These are phyloP conservation scores for Spongia lamella DNA, from an alignment of 37 sponge, comb jelly and placozoan species.

Conservation along the genomic window DNA sequence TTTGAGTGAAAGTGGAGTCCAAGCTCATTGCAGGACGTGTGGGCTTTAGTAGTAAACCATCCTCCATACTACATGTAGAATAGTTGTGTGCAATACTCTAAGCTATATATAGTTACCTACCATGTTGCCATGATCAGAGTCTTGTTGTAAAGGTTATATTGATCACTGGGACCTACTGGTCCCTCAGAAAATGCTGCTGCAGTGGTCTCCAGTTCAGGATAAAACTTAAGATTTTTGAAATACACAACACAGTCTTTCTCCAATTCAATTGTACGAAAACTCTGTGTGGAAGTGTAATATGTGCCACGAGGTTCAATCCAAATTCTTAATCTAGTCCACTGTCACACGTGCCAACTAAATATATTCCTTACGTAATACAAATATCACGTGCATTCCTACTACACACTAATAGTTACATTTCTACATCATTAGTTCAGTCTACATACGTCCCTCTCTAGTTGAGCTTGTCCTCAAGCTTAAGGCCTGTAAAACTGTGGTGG, in stretches of 20 bases:
- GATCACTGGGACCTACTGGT: too few relatives aligned
- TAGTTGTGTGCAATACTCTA: neutral
- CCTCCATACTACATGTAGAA: slow-evolving; percentile 34
- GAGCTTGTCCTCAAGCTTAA: too few relatives aligned
- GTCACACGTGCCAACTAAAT: too few relatives aligned
- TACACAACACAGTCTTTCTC: too few relatives aligned
- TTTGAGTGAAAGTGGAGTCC: slow-evolving; percentile 62
- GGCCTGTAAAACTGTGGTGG: too few relatives aligned
- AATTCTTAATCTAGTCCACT: too few relatives aligned
- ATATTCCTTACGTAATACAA: too few relatives aligned
- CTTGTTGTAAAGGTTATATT: slow-evolving; percentile 23
- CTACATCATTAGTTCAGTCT: too few relatives aligned
- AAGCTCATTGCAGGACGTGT: slow-evolving; percentile 65
- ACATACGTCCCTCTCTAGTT: too few relatives aligned
- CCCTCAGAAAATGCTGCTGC: slow-evolving; percentile 63
- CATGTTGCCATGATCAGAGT: slow-evolving; percentile 73
- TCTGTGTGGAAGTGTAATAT: slow-evolving; percentile 6
- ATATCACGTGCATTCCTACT: too few relatives aligned
- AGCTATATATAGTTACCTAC: slow-evolving; percentile 11
- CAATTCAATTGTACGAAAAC: neutral
- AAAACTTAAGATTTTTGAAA: slow-evolving; percentile 23
- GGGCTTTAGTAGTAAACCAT: slow-evolving; percentile 73
- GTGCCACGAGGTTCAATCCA: too few relatives aligned
- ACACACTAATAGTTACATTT: too few relatives aligned
- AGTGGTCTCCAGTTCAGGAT: slow-evolving; percentile 62